These are phyloP conservation scores for Dendrolimus pini DNA, from an alignment of 2,888 invertebrate species.

Conservation along the genomic window DNA sequence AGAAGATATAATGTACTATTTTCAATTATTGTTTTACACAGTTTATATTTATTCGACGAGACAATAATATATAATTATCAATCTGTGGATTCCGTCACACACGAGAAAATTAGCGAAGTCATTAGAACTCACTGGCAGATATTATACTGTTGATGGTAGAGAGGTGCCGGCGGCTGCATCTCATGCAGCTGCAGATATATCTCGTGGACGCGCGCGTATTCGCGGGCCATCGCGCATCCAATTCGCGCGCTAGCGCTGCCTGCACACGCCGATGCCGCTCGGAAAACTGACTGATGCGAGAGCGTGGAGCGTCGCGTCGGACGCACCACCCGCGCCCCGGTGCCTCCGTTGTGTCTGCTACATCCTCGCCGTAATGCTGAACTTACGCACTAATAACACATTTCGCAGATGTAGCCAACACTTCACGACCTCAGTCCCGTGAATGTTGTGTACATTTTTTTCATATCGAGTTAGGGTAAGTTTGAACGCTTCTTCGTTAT, in stretches of 20 bases:
- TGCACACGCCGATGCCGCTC: conserved; percentile 14
- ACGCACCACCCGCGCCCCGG: background rate
- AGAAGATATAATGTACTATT: too few relatives aligned
- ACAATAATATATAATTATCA: too few relatives aligned
- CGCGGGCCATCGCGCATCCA: conserved; percentile 36
- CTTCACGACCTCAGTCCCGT: too few relatives aligned
- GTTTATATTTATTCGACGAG: too few relatives aligned
- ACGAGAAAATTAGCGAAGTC: too few relatives aligned
- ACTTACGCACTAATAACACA: background rate
- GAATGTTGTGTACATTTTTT: too few relatives aligned
- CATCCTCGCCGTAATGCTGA: background rate
- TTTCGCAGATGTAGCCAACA: background rate
- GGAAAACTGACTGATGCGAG: conserved; percentile 10
- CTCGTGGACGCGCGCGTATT: conserved; percentile 39
- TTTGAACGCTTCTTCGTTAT: too few relatives aligned
- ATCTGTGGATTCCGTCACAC: too few relatives aligned
- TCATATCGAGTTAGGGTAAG: too few relatives aligned
- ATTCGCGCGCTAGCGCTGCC: conserved; percentile 15
- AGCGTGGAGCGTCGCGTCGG: background rate
- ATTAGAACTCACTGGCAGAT: conserved; percentile 35
- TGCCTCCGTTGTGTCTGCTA: background rate
- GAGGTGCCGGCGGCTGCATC: conserved; percentile 29
- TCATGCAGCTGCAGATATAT: conserved; percentile 42
- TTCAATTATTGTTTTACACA: too few relatives aligned
- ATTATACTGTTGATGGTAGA: conserved; percentile 30